phyloP scores from a whole-genome alignment of 2,113 vertebrate species.

The Notarius quadriscutis region DNA sequence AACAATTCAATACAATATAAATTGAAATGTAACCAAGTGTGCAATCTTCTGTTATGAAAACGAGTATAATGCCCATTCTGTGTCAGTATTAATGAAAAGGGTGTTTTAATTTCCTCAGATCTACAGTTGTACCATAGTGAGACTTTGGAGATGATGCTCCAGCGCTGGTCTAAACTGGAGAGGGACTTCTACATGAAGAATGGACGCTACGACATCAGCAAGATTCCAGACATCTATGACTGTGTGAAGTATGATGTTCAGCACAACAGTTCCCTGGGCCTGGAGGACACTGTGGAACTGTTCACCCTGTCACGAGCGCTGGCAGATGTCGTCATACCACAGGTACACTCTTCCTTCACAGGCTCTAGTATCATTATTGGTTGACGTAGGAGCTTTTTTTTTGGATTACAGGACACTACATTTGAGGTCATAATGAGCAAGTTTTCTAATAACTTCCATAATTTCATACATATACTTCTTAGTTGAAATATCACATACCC shows the following conservation, averaged over 20 bases:
- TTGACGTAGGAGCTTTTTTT: neutral
- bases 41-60: neutral
- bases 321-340: conserved; percentile 93
- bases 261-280: conserved; percentile 85
- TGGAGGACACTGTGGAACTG: conserved; percentile 90
- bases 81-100: neutral
- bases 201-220: conserved; percentile 96
- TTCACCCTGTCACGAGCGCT: conserved; percentile 88
- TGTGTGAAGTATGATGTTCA: conserved; percentile 97
- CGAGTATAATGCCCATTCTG: neutral
- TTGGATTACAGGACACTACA: neutral
- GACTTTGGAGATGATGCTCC: conserved; percentile 94
- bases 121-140: conserved; percentile 96
- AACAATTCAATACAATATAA: neutral
- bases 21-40: neutral
- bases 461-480: neutral
- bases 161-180: conserved; percentile 96
- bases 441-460: neutral
- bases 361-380: neutral
- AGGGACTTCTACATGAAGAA: conserved; percentile 93
- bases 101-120: conserved; percentile 66
- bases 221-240: conserved; percentile 97
- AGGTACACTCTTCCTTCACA: conserved; percentile 71
- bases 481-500: neutral
- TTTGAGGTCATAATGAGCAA: neutral